Percentiles rank a stretch among this genome's conserved stretches.
phyloP scores from a whole-genome alignment of 2,113 vertebrate genomes.

The Andinoacara biseriatus region DNA sequence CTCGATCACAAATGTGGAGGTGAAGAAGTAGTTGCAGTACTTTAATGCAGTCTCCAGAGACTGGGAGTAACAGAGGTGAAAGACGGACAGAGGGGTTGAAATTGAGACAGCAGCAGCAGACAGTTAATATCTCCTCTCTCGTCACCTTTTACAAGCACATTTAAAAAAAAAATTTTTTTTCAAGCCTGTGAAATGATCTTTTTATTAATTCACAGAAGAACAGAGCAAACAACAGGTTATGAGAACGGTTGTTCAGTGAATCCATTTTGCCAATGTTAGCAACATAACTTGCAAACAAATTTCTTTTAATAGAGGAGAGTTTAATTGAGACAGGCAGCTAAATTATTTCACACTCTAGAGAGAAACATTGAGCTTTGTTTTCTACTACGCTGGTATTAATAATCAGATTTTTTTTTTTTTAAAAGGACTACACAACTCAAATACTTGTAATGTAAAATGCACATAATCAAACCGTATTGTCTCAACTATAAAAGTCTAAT shows the following conservation, averaged over 20 bases:
- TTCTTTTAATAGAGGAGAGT: constrained; percentile 27
- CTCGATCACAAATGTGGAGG: constrained; percentile 95
- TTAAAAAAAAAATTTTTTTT: not conserved
- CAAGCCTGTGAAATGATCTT: accelerated
- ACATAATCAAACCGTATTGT: constrained; percentile 1
- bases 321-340: constrained; percentile 40
- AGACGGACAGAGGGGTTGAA: not conserved
- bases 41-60: constrained; percentile 93
- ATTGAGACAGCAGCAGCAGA: not conserved
- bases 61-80: constrained; percentile 68
- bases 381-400: constrained; percentile 1
- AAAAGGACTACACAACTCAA: not conserved
- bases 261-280: constrained; percentile 1
- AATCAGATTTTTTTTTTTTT: not conserved
- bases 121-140: not conserved
- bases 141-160: not conserved
- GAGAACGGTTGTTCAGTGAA: not conserved
- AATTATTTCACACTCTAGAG: constrained; percentile 29
- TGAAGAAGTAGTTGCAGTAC: constrained; percentile 99
- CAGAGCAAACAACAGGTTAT: not conserved
- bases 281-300: constrained; percentile 10
- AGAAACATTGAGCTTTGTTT: not conserved
- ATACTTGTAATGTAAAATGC: not conserved
- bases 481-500: not conserved
- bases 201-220: not conserved